phyloP scores from a whole-genome alignment of 2,113 vertebrate genomes.

The Proteles cristata region DNA sequence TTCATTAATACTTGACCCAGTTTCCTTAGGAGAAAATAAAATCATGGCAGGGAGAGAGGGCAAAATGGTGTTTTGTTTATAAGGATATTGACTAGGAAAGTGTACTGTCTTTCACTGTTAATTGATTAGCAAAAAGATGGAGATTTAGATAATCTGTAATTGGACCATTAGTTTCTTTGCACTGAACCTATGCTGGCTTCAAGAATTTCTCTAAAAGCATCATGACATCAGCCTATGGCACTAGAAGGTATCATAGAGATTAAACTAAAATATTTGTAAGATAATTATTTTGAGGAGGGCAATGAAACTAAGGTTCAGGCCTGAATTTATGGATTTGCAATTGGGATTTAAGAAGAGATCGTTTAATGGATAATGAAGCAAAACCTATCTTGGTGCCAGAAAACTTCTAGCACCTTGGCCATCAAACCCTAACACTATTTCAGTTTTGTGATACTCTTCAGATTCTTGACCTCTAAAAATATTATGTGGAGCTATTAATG shows the following conservation, averaged over 20 bases:
- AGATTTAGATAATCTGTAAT: background rate
- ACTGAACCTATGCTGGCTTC: background rate
- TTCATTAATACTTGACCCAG: background rate
- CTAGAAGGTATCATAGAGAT: background rate
- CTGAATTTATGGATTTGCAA: background rate
- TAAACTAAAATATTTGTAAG: background rate
- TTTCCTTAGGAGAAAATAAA: background rate
- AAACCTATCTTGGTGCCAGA: background rate
- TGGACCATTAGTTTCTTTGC: background rate
- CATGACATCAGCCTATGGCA: background rate
- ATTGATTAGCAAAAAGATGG: background rate
- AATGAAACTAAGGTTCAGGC: background rate
- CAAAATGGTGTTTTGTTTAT: background rate
- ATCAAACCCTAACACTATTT: background rate
- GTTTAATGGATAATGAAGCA: background rate
- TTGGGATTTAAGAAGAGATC: slow-evolving; percentile 1
- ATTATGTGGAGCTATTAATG: background rate
- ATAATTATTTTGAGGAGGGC: background rate
- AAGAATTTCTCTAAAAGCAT: background rate
- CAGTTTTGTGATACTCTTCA: background rate
- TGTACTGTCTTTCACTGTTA: background rate
- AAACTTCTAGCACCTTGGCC: background rate
- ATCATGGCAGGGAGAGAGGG: background rate
- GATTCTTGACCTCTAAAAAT: background rate
- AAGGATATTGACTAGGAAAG: background rate